Conservation (phyloP, 2,113 vertebrate genomes). For the Lasiurus cinereus region DNA sequence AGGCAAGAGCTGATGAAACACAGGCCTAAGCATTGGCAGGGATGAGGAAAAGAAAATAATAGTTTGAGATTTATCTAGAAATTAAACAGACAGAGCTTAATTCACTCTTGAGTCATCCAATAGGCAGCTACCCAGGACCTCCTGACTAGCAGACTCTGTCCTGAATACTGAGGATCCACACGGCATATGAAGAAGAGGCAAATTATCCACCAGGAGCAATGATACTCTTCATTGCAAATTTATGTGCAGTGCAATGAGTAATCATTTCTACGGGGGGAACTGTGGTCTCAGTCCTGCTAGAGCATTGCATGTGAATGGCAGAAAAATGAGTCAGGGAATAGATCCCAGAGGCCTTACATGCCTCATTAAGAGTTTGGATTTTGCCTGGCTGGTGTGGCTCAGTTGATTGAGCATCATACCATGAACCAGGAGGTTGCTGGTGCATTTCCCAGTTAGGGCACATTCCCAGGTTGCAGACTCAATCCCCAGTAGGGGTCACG, state of each 20-base stretch:
- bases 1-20: slow-evolving; percentile 62
- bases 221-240: neutral
- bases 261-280: neutral
- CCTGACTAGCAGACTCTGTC: neutral
- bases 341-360: neutral
- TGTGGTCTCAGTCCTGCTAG: neutral
- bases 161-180: neutral
- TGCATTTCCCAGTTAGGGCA: too few species aligned
- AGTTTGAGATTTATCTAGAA: slow-evolving; percentile 58
- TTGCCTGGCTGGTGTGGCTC: too few species aligned
- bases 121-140: neutral
- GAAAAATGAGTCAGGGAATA: neutral
- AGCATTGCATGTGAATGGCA: neutral
- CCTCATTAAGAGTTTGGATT: neutral
- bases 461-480: too few species aligned
- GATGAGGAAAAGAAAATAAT: slow-evolving; percentile 32
- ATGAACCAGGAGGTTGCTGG: too few species aligned
- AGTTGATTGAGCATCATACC: too few species aligned
- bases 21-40: slow-evolving; percentile 54
- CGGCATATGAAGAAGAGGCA: neutral
- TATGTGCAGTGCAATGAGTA: neutral
- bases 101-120: slow-evolving; percentile 55
- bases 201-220: neutral
- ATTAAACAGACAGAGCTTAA: slow-evolving; percentile 55
- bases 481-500: too few species aligned